Evolutionary conservation across 1,140 invertebrate genomes (phyloP).

Genomic region (Galleria mellonella): DNA sequence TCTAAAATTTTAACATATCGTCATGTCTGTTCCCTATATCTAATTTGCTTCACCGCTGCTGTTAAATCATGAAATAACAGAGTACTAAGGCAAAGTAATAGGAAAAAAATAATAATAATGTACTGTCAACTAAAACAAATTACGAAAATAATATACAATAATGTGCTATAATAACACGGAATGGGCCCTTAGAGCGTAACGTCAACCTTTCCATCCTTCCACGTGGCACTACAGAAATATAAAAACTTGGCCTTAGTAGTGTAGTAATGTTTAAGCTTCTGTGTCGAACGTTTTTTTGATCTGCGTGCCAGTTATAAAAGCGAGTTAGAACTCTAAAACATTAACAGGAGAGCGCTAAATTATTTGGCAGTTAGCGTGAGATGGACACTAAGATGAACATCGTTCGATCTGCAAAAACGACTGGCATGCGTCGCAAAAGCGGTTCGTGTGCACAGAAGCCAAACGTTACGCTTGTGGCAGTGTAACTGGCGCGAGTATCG

Average conservation of each 20-base stretch:
- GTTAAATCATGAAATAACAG: constrained; percentile 57
- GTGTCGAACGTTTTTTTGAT: no score
- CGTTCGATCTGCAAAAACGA: not conserved
- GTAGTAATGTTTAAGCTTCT: no score
- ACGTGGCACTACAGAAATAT: constrained; percentile 30
- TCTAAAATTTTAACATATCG: constrained; percentile 72
- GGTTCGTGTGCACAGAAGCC: not conserved
- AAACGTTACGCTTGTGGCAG: not conserved
- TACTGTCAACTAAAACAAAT: constrained; percentile 46
- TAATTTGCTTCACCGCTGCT: constrained; percentile 67
- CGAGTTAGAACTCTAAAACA: not conserved
- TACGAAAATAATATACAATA: constrained; percentile 56
- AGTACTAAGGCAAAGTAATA: constrained; percentile 63
- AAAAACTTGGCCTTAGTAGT: constrained; percentile 9
- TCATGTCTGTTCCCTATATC: constrained; percentile 71
- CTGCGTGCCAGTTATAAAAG: not conserved
- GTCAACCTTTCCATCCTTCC: constrained; percentile 52
- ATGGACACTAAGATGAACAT: not conserved
- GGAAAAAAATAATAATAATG: constrained; percentile 54
- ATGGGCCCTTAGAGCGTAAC: constrained; percentile 52
- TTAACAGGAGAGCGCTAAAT: no score
- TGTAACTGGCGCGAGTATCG: no score
- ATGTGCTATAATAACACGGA: constrained; percentile 56
- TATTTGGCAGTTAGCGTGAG: no score
- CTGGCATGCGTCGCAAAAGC: no score